Base-by-base conservation (phyloP, 1,140 invertebrate species). In the Polypedilum pembai region DNA sequence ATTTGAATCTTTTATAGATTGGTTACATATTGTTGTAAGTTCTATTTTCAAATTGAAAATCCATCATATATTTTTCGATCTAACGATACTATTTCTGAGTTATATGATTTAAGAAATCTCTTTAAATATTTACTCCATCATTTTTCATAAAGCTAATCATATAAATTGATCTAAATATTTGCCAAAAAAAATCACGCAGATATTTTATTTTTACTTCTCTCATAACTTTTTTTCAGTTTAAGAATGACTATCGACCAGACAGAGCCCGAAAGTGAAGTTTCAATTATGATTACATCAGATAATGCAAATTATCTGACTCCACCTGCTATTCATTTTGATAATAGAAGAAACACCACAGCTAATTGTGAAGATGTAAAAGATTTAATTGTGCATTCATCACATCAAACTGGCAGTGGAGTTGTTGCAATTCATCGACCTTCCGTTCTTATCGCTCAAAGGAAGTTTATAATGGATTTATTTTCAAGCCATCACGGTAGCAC, bases 391-490 rank as follows among this genome's bases (percentile, higher is more conserved):
- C 21, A 21, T 1, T 12, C 10, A 33, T 74, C 74, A 15, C 45
- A 0, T 65, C 74, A 8, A 5, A 3, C 24, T 33, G 24, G 24
- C 5, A 5, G 24, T 33, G 74, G 18, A 4, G 40, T 74, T 21
- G 8, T 66, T 15, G n/a, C 74, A 3, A 65, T 24, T 20, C 5
- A 18, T 65, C 74, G 74, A 17, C 74, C 40, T 15, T 65, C 74
- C 17, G 24, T 24, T 1, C 10, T 74, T 21, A 1, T 74, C 0
- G 20, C 41, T 69, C 80, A 83, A 73, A 77, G 77, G 66, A 77
- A 77, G 33, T 78, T 81, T 66, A 73, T 82, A 1, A 41, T 80
- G 40, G 77, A 79, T 73, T 76, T 75, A 63, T 75, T 77, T n/a
- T 74, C 76, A 41, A 75, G 76, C 20, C 24, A 10, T 20, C 15